Evolutionary conservation across 2,888 invertebrate species (phyloP), one percentile per base, ranked within the genome.

Genomic region (Nudaria mundana): DNA sequence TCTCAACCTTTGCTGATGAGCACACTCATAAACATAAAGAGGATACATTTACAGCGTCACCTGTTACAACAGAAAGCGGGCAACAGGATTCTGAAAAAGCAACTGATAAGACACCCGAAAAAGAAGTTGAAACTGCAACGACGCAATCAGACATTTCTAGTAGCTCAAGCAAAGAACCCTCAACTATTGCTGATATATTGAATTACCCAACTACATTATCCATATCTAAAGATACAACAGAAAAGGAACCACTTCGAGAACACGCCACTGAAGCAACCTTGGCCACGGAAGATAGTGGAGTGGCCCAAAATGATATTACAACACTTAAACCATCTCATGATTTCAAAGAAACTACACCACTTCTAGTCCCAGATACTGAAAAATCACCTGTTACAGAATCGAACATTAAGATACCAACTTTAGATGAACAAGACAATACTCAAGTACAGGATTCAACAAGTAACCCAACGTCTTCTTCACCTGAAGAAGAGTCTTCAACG

Each of bases 391-490:
- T 45, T 28, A 25, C 49, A 18, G 60, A 55, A 32, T 26, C 39
- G 32, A 42, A 48, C 10, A 31, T 30, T 1, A 26, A 29, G 14
- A 31, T 38, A 18, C 37, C 40, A 16, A 44, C 37, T 14, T 48
- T 51, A 36, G 67, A 63, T 28, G 56, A 55, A 40, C 45, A 56
- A 34, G 12, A 30, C 3, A 42, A 52, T 36, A 26, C 44, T 8
- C 23, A 25, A 24, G 12, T 30, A 5, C 30, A 25, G 7, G 44
- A 50, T 10, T 8, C 31, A 6, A 5, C 49, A 13, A 41, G 42
- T 4, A 54, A 51, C 40, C 53, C 57, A 3, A 52, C 50, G 10
- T 33, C 29, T 36, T 35, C 45, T 4, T 58, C 59, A 38, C 63
- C 63, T 16, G 57, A 56, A 31, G 36, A 40, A 38, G 46, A 45